These are phyloP conservation scores for Cephus pygmeus DNA, from an alignment of 2,888 invertebrate species.

Conservation along the genomic window DNA sequence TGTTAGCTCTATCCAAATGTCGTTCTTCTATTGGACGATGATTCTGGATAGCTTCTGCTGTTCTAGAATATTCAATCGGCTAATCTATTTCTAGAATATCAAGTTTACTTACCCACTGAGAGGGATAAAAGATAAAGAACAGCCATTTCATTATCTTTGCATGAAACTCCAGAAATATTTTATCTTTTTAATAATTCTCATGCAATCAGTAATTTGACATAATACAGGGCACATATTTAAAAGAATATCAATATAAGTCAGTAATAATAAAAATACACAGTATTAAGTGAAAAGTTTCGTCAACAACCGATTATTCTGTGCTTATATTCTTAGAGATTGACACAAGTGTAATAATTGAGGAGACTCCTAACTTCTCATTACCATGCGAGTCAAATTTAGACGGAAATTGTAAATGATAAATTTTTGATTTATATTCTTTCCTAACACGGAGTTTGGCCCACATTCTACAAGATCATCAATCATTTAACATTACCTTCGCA, in stretches of 20 bases:
- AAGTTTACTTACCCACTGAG: not conserved
- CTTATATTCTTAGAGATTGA: not conserved
- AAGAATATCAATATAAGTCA: not conserved
- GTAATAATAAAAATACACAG: not conserved
- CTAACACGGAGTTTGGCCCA: too few relatives aligned
- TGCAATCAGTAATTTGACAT: not conserved
- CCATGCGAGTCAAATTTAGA: too few relatives aligned
- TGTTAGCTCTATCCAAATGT: slow-evolving; percentile 48
- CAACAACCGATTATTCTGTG: not conserved
- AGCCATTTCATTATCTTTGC: not conserved
- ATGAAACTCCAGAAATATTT: not conserved
- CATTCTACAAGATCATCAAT: too few relatives aligned
- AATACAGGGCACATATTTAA: not conserved
- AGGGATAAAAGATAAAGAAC: not conserved
- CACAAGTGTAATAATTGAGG: not conserved
- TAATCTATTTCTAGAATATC: not conserved
- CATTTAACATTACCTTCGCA: too few relatives aligned
- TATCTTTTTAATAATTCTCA: not conserved
- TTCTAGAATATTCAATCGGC: slow-evolving; percentile 43
- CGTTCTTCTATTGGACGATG: slow-evolving; percentile 41
- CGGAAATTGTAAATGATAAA: too few relatives aligned
- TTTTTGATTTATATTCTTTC: too few relatives aligned
- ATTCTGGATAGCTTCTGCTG: not conserved
- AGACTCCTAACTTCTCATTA: too few relatives aligned
- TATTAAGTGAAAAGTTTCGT: not conserved